phyloP scores from a whole-genome alignment of 1,140 invertebrate genomes.

The Papilio xuthus region DNA sequence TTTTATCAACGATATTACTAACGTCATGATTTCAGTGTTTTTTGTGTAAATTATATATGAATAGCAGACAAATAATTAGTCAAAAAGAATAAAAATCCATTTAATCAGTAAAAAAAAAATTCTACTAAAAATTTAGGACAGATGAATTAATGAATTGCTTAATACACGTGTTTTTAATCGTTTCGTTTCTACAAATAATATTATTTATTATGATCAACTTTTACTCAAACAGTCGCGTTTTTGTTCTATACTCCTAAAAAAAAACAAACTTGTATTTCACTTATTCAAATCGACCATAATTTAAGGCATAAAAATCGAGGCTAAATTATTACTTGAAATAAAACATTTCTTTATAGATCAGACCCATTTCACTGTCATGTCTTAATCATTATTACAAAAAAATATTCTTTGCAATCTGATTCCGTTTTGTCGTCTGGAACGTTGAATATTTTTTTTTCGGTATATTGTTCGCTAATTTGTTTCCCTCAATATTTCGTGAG shows the following conservation, averaged over 20 bases:
- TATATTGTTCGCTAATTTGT: no score
- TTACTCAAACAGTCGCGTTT: no score
- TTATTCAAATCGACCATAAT: background rate
- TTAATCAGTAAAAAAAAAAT: no score
- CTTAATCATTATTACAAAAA: background rate
- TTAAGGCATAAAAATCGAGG: background rate
- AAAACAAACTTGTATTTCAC: background rate
- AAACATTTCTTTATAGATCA: constrained; percentile 9
- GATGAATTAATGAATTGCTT: no score
- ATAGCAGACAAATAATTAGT: no score
- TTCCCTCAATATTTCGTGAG: no score
- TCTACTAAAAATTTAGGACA: no score
- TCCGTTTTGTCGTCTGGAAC: background rate
- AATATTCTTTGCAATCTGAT: background rate
- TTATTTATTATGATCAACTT: no score
- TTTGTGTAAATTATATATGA: background rate
- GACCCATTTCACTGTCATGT: background rate
- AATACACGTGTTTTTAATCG: no score
- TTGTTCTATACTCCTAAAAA: background rate
- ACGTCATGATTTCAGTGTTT: background rate
- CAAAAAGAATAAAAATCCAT: no score
- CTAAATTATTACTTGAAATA: background rate
- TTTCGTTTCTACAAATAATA: no score
- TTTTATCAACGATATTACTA: background rate
- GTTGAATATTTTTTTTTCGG: background rate